Base-by-base conservation (phyloP, 2,797 vertebrate species). In the Spinus olivaceus region DNA sequence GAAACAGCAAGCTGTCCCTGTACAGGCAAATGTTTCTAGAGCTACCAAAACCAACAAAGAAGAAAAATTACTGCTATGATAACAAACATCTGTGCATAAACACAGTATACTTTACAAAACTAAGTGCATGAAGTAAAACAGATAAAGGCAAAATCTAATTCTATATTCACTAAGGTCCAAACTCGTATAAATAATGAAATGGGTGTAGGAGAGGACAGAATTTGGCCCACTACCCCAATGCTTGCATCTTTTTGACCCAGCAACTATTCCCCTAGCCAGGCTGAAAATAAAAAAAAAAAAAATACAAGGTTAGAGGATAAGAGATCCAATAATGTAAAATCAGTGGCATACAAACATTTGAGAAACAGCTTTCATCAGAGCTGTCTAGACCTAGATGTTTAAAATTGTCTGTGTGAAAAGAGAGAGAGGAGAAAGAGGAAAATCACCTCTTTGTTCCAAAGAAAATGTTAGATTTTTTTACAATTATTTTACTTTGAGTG, bases 401-500 rank as follows among this genome's bases (percentile, higher is more conserved):
- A 93, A 95, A 94, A 81, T 91, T 12, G 23, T 79, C 66, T 84
- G 16, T 59, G 30, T 66, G 61, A 88, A 89, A 91, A 41, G 18
- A 88, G 23, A 88, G 21, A 84, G 71, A 89, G 42, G 22, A 71
- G 27, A 93, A 88, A 83, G 66, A 85, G 17, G 66, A 95, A 94
- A 96, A 92, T 79, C 85, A 71, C 25, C 47, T 90, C 66, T 41
- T 86, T 84, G 49, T 82, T 95, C 70, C 67, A 86, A 77, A 92
- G 35, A 71, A 94, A 94, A 88, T 21, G 64, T 57, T 92, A 80
- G 49, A 60, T 39, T 88, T 95, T 86, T 91, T 66, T 65, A 91
- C 56, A 83, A 72, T 90, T 95, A 85, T 93, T 95, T 93, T 78
- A 96, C 73, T 91, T 93, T 88, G 87, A 94, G 81, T 89, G 66